A percentile compares a stretch with the other conserved stretches of the same genome.
Conservation (phyloP, 2,113 vertebrate genomes). For the Carassius carassius region DNA sequence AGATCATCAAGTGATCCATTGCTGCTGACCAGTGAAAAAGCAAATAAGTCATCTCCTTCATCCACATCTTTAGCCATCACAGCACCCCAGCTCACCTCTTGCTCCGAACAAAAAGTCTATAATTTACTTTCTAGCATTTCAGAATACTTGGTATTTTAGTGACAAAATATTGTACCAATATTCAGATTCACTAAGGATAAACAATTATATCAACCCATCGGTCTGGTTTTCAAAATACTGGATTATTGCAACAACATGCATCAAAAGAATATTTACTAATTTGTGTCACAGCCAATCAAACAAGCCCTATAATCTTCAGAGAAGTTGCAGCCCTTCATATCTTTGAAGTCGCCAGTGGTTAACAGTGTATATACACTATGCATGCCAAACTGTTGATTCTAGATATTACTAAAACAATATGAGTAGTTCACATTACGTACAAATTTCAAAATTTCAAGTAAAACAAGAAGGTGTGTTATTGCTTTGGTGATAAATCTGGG, state of each 20-base stretch:
- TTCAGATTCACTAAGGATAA: background rate
- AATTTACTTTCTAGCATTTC: slow-evolving; percentile 8
- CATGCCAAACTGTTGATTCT: slow-evolving; percentile 38
- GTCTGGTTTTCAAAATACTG: background rate
- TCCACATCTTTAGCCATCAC: slow-evolving; percentile 28
- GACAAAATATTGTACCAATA: background rate
- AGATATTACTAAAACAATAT: slow-evolving; percentile 17
- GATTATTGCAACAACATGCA: slow-evolving; percentile 1
- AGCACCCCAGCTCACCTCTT: slow-evolving; percentile 17
- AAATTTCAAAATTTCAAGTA: slow-evolving; percentile 32
- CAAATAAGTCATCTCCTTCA: slow-evolving; percentile 21
- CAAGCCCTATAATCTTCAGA: background rate
- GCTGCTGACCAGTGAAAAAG: slow-evolving; percentile 28
- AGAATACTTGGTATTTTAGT: background rate
- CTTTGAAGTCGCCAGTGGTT: slow-evolving; percentile 20
- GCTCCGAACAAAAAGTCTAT: background rate
- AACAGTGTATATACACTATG: slow-evolving; percentile 28
- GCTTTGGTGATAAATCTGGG: slow-evolving; percentile 37
- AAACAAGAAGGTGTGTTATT: slow-evolving; percentile 2
- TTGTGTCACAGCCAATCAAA: slow-evolving; percentile 18
- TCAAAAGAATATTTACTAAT: background rate
- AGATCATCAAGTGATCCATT: slow-evolving; percentile 92
- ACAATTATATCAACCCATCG: background rate
- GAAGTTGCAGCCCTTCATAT: background rate
- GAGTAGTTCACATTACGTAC: slow-evolving; percentile 10